Percentiles rank a stretch among this genome's conserved stretches.
These are phyloP conservation scores for Toxotes lorentzi DNA, from an alignment of 2,797 vertebrate genomes.

Conservation along the genomic window DNA sequence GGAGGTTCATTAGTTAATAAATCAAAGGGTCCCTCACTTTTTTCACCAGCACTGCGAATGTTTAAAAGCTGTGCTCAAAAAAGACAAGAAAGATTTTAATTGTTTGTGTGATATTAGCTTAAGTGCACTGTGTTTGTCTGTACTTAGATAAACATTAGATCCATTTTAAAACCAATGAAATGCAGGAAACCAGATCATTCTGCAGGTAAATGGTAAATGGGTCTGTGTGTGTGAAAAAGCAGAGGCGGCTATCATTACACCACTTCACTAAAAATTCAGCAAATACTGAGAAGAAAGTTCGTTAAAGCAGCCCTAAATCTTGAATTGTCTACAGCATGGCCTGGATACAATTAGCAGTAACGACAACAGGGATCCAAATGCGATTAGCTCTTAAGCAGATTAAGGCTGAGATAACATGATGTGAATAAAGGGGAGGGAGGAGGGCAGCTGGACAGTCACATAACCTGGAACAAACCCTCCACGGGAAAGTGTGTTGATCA, in stretches of 20 bases:
- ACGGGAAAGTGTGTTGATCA: conserved; percentile 16
- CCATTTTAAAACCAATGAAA: not conserved
- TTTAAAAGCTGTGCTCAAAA: not conserved
- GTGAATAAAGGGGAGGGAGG: conserved; percentile 28
- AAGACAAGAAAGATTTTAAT: not conserved
- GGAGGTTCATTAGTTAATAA: not conserved
- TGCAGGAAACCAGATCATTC: not conserved
- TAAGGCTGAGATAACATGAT: conserved; percentile 62
- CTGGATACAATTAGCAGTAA: conserved; percentile 40
- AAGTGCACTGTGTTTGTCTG: not conserved
- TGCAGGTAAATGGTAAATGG: not conserved
- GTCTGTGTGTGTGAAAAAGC: not conserved
- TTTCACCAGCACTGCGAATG: not conserved
- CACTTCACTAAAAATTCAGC: not conserved
- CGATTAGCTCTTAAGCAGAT: conserved; percentile 72
- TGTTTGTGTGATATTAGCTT: not conserved
- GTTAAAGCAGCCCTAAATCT: conserved; percentile 6
- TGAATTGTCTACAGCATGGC: not conserved
- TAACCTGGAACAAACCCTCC: conserved; percentile 43
- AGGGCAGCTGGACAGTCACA: conserved; percentile 27
- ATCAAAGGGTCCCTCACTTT: not conserved
- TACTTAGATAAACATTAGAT: not conserved
- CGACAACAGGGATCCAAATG: conserved; percentile 47
- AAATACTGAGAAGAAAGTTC: not conserved
- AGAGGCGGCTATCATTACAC: not conserved